phyloP scores from a whole-genome alignment of 2,113 vertebrate genomes.

The Ammodramus savannarum region DNA sequence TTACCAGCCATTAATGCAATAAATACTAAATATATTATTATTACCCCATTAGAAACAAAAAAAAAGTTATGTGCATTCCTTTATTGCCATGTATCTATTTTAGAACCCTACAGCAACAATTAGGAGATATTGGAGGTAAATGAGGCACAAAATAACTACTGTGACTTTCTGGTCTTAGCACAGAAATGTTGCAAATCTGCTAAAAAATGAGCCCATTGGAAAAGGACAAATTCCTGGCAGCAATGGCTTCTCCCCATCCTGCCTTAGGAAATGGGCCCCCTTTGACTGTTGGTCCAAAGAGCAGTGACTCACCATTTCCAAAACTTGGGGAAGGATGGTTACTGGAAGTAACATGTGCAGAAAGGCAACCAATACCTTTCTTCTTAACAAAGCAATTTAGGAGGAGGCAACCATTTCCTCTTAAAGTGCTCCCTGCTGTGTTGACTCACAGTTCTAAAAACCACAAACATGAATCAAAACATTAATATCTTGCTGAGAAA shows the following conservation, averaged over 20 bases:
- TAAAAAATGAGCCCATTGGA: background rate
- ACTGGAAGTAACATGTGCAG: background rate
- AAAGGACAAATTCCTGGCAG: background rate
- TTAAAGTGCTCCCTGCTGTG: background rate
- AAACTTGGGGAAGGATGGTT: background rate
- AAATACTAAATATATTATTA: conserved; percentile 37
- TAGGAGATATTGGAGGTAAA: conserved; percentile 53
- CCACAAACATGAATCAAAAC: background rate
- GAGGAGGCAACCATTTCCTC: background rate
- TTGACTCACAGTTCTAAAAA: background rate
- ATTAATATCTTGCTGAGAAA: background rate
- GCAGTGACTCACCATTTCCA: background rate
- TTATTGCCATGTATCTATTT: conserved; percentile 30
- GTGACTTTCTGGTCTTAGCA: background rate
- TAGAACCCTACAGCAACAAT: conserved; percentile 54
- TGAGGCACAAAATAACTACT: conserved; percentile 55
- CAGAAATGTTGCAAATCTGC: background rate
- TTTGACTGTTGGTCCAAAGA: background rate
- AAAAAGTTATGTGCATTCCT: background rate
- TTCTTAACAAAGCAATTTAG: background rate
- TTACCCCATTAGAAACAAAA: background rate
- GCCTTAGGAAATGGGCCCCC: background rate
- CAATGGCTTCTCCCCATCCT: background rate
- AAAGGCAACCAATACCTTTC: background rate
- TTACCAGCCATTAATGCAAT: conserved; percentile 34